Conservation (phyloP, 2,888 invertebrate genomes). For the Hydroisotoma schaefferi region DNA sequence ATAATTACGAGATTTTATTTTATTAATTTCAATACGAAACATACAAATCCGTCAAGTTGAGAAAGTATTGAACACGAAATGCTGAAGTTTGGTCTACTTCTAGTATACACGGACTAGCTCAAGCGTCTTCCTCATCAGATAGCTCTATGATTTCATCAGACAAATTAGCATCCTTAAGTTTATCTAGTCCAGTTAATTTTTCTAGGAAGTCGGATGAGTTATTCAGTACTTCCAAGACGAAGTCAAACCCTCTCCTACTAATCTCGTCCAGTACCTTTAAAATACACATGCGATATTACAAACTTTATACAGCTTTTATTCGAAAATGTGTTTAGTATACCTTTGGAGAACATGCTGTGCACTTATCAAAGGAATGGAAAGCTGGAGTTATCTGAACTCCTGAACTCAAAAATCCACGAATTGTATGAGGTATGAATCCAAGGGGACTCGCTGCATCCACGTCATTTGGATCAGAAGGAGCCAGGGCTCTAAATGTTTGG, state of each 20-base stretch:
- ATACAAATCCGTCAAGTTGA: neutral
- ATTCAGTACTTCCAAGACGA: constrained; percentile 74
- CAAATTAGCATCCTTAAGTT: constrained; percentile 54
- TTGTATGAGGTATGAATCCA: constrained; percentile 86
- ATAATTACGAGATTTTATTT: too few relatives aligned
- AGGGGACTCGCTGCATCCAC: constrained; percentile 58
- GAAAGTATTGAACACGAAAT: neutral
- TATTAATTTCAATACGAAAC: too few relatives aligned
- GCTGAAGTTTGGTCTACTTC: neutral
- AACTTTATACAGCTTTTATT: neutral
- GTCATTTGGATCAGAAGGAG: constrained; percentile 16
- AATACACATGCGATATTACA: constrained; percentile 11
- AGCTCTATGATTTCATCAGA: constrained; percentile 50
- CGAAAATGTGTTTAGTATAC: constrained; percentile 48
- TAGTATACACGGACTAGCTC: constrained; percentile 5
- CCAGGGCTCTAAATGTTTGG: constrained; percentile 55
- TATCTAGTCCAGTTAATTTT: constrained; percentile 72
- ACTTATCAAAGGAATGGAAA: constrained; percentile 79
- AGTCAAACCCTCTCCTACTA: constrained; percentile 61
- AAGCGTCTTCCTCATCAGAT: constrained; percentile 40
- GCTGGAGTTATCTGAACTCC: constrained; percentile 80
- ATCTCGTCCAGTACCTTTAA: constrained; percentile 49
- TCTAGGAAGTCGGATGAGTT: constrained; percentile 73
- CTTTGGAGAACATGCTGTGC: constrained; percentile 80
- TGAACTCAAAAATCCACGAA: constrained; percentile 82